phyloP scores from a whole-genome alignment of 2,797 vertebrate species.

The Euthynnus affinis region DNA sequence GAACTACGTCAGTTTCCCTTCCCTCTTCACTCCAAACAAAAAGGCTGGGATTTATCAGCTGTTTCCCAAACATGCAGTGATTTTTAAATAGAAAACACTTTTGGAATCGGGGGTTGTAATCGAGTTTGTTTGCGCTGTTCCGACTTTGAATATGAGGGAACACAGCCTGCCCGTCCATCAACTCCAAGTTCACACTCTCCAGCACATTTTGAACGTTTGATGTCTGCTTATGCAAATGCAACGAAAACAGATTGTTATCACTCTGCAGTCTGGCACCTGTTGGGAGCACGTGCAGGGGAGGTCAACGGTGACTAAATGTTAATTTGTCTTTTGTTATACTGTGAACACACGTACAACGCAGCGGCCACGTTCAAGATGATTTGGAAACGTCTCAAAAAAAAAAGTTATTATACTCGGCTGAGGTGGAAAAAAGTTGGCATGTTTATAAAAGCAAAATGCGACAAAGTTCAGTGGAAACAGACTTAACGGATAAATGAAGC shows the following conservation, averaged over 20 bases:
- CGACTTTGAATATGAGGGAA: constrained; percentile 19
- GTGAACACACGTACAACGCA: not conserved
- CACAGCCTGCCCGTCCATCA: constrained; percentile 1
- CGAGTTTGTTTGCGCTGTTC: constrained; percentile 26
- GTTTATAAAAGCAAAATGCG: too few species aligned
- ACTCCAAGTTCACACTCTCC: not conserved
- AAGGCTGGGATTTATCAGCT: not conserved
- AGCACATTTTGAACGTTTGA: constrained; percentile 38
- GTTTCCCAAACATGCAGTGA: not conserved
- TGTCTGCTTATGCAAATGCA: constrained; percentile 74
- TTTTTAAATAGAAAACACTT: constrained; percentile 9
- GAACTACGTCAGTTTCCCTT: constrained; percentile 17
- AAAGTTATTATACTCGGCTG: too few species aligned
- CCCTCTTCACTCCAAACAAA: constrained; percentile 1
- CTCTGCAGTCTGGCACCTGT: constrained; percentile 61
- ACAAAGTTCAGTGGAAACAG: too few species aligned
- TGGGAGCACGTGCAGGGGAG: constrained; percentile 20
- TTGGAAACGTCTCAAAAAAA: too few species aligned
- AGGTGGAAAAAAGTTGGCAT: too few species aligned
- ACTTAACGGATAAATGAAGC: not conserved
- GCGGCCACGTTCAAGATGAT: constrained; percentile 8
- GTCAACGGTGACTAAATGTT: constrained; percentile 17
- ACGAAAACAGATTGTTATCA: constrained; percentile 67
- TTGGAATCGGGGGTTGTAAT: constrained; percentile 4
- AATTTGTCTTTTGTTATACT: not conserved